Evolutionary conservation across 2,888 invertebrate genomes (phyloP), one percentile per base, ranked within the genome.

Genomic region (Pseudeuparius sepicola): DNA sequence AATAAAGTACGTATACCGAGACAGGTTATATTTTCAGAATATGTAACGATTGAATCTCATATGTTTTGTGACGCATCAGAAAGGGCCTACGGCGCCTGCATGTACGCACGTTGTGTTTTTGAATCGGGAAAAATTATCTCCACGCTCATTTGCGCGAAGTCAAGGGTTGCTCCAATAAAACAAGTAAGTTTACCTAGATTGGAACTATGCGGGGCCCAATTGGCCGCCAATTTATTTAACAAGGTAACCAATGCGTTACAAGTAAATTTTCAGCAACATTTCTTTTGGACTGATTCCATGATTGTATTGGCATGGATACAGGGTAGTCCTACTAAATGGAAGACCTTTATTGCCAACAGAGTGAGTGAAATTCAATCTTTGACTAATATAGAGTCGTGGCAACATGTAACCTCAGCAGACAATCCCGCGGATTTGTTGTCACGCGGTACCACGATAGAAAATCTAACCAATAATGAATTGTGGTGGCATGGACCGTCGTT

Each of bases 51-150:
- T 12, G 23, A 34, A 14, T 13, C 29, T 13, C 34, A 34, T 16
- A 29, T 27, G 17, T 34, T 34, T 7, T 20, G 13, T 9, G 28
- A 28, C 14, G 29, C 26, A 18, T 28, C 23, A 13, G 28, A 37
- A 24, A 28, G 10, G 11, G 37, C 37, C 4, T 37, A 33, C 14
- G 37, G 34, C 5, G 26, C 34, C 13, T 18, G 12, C 10, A 20
- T 37, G 2, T 33, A 34, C 14, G 7, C 34, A 14, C 11, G 17
- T 14, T 29, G 7, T 14, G 18, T 20, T 11, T 2, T 4, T 18
- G 9, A 7, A 18, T n/a, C 13, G 16, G 26, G 34, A 7, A 14
- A 37, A 7, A 20, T 5, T 3, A 17, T 4, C 12, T 18, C 28
- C 15, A 28, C 17, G 7, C 11, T 37, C 5, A 14, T 37, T 2